Evolutionary conservation across 2,113 vertebrate genomes (phyloP), one percentile per base, ranked within the genome.

Genomic region (Hylia prasina): DNA sequence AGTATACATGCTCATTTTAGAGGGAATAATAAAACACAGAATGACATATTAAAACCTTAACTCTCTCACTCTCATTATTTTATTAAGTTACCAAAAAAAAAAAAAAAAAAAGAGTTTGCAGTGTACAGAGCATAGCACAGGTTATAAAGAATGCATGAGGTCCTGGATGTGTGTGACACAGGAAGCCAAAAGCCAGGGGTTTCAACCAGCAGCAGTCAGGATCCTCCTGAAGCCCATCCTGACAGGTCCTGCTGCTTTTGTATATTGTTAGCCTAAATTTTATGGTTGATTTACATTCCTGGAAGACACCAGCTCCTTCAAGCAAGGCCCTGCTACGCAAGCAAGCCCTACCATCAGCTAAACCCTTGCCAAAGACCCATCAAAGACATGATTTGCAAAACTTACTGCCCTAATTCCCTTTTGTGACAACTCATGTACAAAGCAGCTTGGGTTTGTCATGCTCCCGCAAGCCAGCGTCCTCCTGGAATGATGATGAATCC

Each of bases 21-120:
- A 94, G 95, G 94, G 91, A 97, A 95, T 60, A 92, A 96, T 92
- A 97, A 96, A 98, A 96, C 93, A 95, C 95, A 96, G 97, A 94
- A 91, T 93, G 97, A 84, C 45, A 35, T 92, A 92, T 90, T 95
- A 96, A 95, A 97, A 95, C 60, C 68, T 87, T 94, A 94, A 96
- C 96, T 87, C 96, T 88, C 94, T 90, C 88, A 50, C 85, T 95
- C 94, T 96, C 79, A 89, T 96, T 96, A 96, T 97, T 96, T 92
- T 66, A 96, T 95, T 81, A 87, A 90, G 82, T 60, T 63, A 23
- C 27, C 7, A 53, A 54, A 35, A 56, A n/a, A 19, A 12, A 37
- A 69, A 57, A 45, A 72, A 72, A 25, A 7, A 19, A 3, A 15
- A 58, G 51, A 57, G 79, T 73, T 77, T 86, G 33, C 63, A 64